A percentile compares a stretch with the other conserved stretches of the same genome.
Conservation (phyloP, 2,888 invertebrate genomes). For the Adelphocoris suturalis region DNA sequence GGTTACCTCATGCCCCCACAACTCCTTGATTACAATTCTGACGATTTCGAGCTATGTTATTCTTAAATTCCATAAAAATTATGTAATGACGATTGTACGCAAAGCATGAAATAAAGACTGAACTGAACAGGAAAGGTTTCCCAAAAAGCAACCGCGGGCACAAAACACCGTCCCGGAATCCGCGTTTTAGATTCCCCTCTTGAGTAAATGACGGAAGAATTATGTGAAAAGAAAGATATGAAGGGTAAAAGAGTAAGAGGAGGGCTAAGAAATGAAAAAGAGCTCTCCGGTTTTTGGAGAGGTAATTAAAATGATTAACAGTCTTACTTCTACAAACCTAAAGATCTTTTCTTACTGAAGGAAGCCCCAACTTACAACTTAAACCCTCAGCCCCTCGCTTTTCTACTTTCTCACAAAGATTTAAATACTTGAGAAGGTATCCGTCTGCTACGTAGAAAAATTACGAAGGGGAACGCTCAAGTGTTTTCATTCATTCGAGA, state of each 20-base stretch:
- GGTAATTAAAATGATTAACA: constrained; percentile 59
- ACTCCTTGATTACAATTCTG: too few species aligned
- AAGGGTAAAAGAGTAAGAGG: constrained; percentile 1
- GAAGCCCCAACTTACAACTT: constrained; percentile 27
- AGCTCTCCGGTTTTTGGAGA: neutral
- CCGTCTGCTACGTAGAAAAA: neutral
- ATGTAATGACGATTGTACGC: too few species aligned
- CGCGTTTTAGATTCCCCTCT: neutral
- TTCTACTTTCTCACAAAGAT: constrained; percentile 28
- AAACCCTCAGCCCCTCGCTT: constrained; percentile 7
- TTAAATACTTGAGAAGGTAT: constrained; percentile 2
- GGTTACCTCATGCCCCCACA: too few species aligned
- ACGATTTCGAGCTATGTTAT: too few species aligned
- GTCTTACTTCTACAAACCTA: constrained; percentile 51
- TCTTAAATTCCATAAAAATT: too few species aligned
- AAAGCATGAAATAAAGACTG: too few species aligned
- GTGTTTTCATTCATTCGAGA: neutral
- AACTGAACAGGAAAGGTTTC: neutral
- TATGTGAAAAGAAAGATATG: neutral
- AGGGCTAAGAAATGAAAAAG: neutral
- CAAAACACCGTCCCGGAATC: neutral
- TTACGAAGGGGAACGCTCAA: neutral
- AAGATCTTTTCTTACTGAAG: constrained; percentile 41
- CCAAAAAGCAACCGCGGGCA: neutral
- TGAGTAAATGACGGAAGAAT: constrained; percentile 10